A percentile compares a stretch with the other conserved stretches of the same genome.
phyloP scores from a whole-genome alignment of 2,888 invertebrate species.

The Cheilosia variabilis region DNA sequence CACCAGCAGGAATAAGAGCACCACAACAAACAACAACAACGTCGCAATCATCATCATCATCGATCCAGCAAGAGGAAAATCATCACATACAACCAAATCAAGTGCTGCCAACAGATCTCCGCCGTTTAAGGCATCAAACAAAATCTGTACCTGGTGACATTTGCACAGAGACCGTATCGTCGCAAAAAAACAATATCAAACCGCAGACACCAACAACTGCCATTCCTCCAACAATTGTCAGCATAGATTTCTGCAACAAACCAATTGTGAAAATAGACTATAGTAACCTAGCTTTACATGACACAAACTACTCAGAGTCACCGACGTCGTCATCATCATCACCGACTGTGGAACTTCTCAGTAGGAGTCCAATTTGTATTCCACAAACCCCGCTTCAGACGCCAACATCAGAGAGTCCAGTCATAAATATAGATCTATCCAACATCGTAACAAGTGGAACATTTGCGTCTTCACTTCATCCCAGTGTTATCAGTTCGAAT shows the following conservation, averaged over 20 bases:
- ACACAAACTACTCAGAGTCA: conserved; percentile 63
- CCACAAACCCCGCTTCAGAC: conserved; percentile 49
- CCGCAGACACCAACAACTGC: conserved; percentile 77
- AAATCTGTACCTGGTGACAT: conserved; percentile 77
- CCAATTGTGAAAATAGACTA: conserved; percentile 84
- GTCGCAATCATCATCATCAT: conserved; percentile 77
- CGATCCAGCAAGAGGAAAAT: conserved; percentile 76
- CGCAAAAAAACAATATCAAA: conserved; percentile 72
- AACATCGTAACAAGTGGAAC: conserved; percentile 80
- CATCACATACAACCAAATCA: conserved; percentile 70
- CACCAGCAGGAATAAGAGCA: conserved; percentile 62
- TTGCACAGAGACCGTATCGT: conserved; percentile 35
- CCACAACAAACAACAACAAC: conserved; percentile 66
- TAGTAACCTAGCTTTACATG: conserved; percentile 81
- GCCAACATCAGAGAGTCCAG: conserved; percentile 77
- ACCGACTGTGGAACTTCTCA: conserved; percentile 41
- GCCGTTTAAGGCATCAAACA: conserved; percentile 78
- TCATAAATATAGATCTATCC: conserved; percentile 83
- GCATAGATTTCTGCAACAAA: conserved; percentile 81
- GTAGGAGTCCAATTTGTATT: conserved; percentile 30
- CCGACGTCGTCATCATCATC: conserved; percentile 67
- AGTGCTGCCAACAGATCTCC: conserved; percentile 64
- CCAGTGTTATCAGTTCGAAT: conserved; percentile 42
- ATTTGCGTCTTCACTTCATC: conserved; percentile 42
- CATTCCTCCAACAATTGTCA: conserved; percentile 82